Conservation (phyloP, 2,888 invertebrate genomes). For the Rhingia rostrata region DNA sequence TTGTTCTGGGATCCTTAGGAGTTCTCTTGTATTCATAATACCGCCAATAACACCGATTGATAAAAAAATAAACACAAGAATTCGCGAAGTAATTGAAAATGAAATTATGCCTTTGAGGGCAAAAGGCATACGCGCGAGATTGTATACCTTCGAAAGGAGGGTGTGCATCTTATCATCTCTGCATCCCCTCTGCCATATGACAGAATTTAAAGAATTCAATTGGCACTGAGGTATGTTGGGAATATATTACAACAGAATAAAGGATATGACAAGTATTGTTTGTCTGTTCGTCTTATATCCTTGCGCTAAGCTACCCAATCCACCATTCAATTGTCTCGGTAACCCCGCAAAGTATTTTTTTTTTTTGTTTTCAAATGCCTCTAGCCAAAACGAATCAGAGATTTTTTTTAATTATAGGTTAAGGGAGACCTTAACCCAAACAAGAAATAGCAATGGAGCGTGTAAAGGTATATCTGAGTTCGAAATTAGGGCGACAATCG, state of each 20-base stretch:
- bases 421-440: slow-evolving; percentile 5
- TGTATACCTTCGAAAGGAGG: neutral
- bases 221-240: slow-evolving; percentile 30
- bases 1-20: neutral
- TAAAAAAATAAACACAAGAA: slow-evolving; percentile 51
- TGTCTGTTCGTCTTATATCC: slow-evolving; percentile 8
- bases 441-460: neutral
- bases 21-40: neutral
- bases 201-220: slow-evolving; percentile 65
- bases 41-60: slow-evolving; percentile 64
- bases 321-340: slow-evolving; percentile 54
- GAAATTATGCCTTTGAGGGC: slow-evolving; percentile 66
- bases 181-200: slow-evolving; percentile 48
- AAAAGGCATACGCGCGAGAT: slow-evolving; percentile 3
- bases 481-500: no score
- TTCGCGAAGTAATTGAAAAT: slow-evolving; percentile 69
- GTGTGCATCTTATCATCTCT: slow-evolving; percentile 40
- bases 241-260: slow-evolving; percentile 25
- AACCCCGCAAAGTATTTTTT: slow-evolving; percentile 28
- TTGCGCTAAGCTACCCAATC: no score
- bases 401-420: slow-evolving; percentile 14
- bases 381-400: slow-evolving; percentile 28
- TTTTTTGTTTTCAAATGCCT: slow-evolving; percentile 46
- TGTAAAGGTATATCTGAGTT: no score
- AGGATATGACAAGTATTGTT: slow-evolving; percentile 64